A percentile compares a stretch with the other conserved stretches of the same genome.
phyloP scores from a whole-genome alignment of 2,113 vertebrate genomes.

The Sorex fumeus region DNA sequence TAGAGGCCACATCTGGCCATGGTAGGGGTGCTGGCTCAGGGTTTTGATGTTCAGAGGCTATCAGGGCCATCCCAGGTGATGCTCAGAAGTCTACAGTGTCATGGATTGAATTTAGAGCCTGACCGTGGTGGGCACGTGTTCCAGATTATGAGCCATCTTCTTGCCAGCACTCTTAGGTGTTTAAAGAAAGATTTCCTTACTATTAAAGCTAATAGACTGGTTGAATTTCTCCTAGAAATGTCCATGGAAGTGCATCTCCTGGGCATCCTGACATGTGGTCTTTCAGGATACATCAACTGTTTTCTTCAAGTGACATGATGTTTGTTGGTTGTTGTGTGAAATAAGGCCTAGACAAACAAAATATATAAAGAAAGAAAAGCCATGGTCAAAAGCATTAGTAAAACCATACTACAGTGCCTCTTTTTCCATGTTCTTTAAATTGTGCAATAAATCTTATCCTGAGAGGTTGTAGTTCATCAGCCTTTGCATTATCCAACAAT shows the following conservation, averaged over 20 bases:
- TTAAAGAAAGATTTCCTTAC: conserved; percentile 4
- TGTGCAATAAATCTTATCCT: conserved; percentile 48
- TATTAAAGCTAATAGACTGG: background rate
- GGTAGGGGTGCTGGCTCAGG: too few species aligned
- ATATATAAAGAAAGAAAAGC: background rate
- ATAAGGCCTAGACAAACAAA: conserved; percentile 25
- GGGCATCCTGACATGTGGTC: background rate
- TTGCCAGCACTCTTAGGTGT: background rate
- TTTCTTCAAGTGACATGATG: conserved; percentile 8
- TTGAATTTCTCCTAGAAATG: conserved; percentile 15
- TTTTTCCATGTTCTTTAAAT: conserved; percentile 11
- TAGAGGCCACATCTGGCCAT: too few species aligned
- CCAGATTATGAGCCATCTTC: too few species aligned
- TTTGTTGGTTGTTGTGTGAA: conserved; percentile 22
- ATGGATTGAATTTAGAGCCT: too few species aligned
- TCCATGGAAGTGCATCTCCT: background rate
- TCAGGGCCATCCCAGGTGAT: too few species aligned
- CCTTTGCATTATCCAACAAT: conserved; percentile 55
- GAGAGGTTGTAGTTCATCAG: conserved; percentile 5
- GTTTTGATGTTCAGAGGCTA: too few species aligned
- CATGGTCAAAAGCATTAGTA: conserved; percentile 3
- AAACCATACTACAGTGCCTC: conserved; percentile 14
- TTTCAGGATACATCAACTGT: background rate
- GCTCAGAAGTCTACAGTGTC: too few species aligned
- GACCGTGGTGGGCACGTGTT: too few species aligned